Conservation (phyloP, 2,888 invertebrate genomes). For the Blomia tropicalis region DNA sequence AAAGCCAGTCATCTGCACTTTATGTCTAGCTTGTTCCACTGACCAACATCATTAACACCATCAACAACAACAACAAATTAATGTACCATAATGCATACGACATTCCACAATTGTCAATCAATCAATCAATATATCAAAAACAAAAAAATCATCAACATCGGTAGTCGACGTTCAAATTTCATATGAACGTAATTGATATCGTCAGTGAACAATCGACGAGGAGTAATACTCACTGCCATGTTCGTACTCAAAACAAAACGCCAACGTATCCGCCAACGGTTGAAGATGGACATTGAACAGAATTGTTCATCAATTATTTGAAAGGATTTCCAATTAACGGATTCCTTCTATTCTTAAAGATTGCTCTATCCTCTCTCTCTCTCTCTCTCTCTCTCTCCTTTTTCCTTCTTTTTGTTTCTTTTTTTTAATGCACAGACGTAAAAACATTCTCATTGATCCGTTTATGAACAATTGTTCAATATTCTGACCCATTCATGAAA, state of each 20-base stretch:
- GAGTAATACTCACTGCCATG: not conserved
- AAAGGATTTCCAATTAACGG: too few relatives aligned
- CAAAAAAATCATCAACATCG: not conserved
- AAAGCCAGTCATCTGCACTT: constrained; percentile 1
- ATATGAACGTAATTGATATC: too few relatives aligned
- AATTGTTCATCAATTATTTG: too few relatives aligned
- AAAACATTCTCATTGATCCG: too few relatives aligned
- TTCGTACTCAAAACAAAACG: not conserved
- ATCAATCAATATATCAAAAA: not conserved
- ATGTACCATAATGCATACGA: not conserved
- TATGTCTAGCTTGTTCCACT: constrained; percentile 16
- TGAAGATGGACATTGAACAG: too few relatives aligned
- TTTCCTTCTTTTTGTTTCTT: not conserved
- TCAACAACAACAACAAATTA: not conserved
- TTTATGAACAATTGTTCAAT: too few relatives aligned
- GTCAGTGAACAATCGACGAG: not conserved
- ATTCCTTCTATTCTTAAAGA: too few relatives aligned
- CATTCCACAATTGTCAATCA: not conserved
- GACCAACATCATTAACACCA: not conserved
- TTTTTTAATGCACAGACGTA: too few relatives aligned
- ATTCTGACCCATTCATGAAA: too few relatives aligned
- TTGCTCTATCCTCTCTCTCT: too few relatives aligned
- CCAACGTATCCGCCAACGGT: not conserved
- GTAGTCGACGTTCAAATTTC: not conserved
- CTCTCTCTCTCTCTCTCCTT: not conserved